Percentiles rank a stretch among this genome's conserved stretches.
Conservation (phyloP, 2,797 vertebrate genomes). For the Squalus acanthias region DNA sequence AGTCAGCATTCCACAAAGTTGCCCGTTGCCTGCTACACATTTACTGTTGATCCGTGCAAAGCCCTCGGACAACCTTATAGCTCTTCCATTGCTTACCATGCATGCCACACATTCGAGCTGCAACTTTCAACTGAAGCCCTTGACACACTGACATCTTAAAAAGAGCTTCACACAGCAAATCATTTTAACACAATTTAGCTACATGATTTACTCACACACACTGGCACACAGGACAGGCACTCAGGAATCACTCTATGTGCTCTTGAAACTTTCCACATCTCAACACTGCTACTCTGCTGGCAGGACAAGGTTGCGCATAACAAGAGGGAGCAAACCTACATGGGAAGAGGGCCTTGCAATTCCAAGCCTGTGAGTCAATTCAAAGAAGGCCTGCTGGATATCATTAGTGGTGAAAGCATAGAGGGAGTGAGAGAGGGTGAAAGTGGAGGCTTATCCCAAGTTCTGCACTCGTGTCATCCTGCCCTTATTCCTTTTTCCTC, state of each 20-base stretch:
- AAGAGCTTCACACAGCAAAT: constrained; percentile 12
- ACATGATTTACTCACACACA: background rate
- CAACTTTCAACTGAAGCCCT: constrained; percentile 3
- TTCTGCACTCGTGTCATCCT: background rate
- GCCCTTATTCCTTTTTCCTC: background rate
- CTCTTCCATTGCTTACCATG: background rate
- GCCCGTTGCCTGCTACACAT: background rate
- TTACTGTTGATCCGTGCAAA: constrained; percentile 12
- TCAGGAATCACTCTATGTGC: background rate
- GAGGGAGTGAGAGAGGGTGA: background rate
- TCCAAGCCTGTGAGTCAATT: background rate
- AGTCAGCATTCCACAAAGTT: background rate
- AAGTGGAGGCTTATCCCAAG: background rate
- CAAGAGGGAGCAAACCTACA: background rate
- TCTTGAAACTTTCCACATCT: background rate
- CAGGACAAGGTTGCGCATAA: background rate
- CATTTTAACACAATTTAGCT: background rate
- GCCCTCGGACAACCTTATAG: background rate
- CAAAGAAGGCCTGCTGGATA: background rate
- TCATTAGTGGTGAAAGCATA: background rate
- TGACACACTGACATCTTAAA: background rate
- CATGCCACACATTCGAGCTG: constrained; percentile 3
- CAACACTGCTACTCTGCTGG: background rate
- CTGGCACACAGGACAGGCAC: background rate
- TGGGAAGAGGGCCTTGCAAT: background rate